phyloP scores from a whole-genome alignment of 37 sponge, comb jelly and placozoan genomes.

The Petrosia ficiformis region DNA sequence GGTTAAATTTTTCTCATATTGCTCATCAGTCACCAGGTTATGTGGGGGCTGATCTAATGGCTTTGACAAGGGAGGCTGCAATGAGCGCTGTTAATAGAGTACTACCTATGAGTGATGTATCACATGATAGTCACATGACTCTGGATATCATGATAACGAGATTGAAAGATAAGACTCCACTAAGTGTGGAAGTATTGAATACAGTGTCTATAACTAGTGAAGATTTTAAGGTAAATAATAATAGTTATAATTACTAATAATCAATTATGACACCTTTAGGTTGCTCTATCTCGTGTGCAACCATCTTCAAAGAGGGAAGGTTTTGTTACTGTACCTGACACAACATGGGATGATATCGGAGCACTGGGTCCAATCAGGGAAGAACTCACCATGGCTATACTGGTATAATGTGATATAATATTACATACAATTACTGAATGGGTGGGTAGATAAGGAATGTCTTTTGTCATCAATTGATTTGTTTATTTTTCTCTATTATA shows the following conservation, averaged over 20 bases:
- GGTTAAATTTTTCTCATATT: constrained; percentile 52
- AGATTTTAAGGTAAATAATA: background rate
- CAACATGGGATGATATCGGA: constrained; percentile 94
- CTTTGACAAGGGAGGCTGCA: constrained; percentile 77
- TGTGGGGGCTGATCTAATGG: constrained; percentile 88
- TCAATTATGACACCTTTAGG: constrained; percentile 27
- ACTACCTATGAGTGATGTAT: background rate
- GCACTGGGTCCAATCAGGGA: constrained; percentile 83
- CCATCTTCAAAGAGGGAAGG: constrained; percentile 96
- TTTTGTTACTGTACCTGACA: constrained; percentile 96
- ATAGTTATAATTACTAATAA: background rate
- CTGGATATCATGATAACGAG: background rate
- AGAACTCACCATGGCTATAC: constrained; percentile 87
- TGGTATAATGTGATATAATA: constrained; percentile 53
- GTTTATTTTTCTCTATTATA: background rate
- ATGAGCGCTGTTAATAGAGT: constrained; percentile 64
- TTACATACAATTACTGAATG: background rate
- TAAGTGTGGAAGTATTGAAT: background rate
- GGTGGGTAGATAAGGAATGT: background rate
- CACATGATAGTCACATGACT: background rate
- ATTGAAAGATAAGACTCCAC: background rate
- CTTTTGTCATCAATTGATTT: background rate
- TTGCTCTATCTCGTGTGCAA: constrained; percentile 66
- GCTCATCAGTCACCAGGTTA: constrained; percentile 87
- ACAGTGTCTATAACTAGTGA: background rate